These are phyloP conservation scores for Drosophila kurseongensis DNA, from an alignment of 1,140 invertebrate genomes.

Conservation along the genomic window DNA sequence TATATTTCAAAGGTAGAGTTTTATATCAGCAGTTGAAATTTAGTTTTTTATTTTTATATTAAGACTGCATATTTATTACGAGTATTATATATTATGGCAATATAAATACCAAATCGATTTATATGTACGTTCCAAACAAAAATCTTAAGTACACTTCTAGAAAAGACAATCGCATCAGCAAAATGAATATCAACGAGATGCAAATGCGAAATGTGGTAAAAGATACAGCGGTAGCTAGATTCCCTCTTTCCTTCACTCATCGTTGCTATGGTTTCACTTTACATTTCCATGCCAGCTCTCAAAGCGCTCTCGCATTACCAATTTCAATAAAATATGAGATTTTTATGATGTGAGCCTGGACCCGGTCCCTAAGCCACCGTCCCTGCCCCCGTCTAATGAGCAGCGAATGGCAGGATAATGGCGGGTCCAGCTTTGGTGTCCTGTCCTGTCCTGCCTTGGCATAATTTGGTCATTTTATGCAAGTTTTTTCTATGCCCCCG, in stretches of 20 bases:
- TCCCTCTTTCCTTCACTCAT: background rate
- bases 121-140: too few species aligned
- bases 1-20: too few species aligned
- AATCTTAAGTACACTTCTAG: slow-evolving; percentile 8
- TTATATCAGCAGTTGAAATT: too few species aligned
- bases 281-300: slow-evolving; percentile 17
- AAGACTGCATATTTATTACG: too few species aligned
- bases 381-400: slow-evolving; percentile 46
- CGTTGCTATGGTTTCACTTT: slow-evolving; percentile 36
- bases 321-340: slow-evolving; percentile 84
- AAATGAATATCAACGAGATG: slow-evolving; percentile 69
- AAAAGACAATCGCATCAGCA: slow-evolving; percentile 7
- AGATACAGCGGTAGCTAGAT: background rate
- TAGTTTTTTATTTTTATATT: too few species aligned
- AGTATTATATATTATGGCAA: too few species aligned
- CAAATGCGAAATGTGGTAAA: slow-evolving; percentile 33
- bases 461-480: slow-evolving; percentile 75
- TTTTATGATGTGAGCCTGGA: slow-evolving; percentile 65
- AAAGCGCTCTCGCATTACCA: slow-evolving; percentile 67
- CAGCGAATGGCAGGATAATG: slow-evolving; percentile 72
- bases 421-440: slow-evolving; percentile 49
- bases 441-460: slow-evolving; percentile 42
- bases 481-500: slow-evolving; percentile 5
- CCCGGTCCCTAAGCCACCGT: background rate
- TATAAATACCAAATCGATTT: background rate